Evolutionary conservation across 64 coral and sea anemone genomes (phyloP), one percentile per base, ranked within the genome.

Genomic region (Montipora foliosa): DNA sequence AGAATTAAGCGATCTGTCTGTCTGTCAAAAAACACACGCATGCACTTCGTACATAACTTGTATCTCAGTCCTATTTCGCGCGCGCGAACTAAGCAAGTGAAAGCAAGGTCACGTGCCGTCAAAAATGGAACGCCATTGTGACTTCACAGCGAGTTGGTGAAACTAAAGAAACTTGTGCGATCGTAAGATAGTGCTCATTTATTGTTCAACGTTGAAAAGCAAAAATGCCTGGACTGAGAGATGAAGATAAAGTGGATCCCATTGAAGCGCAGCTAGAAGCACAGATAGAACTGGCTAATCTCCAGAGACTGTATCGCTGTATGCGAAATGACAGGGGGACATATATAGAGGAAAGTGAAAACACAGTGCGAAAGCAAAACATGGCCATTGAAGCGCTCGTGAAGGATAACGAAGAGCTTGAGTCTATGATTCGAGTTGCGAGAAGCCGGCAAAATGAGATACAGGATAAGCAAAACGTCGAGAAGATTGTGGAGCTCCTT

Each of bases 321-420:
- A 87, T 99, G 98, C 75, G 85, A 61, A 99, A 94, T 75, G 98
- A 96, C 74, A 99, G 89, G 55, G 96, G 89, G 79, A 89, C 74
- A 21, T 99, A 99, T 86, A 95, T 89, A 25, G 92, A 91, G 57
- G 95, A 99, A 81, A 92, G 92, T 58, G 86, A 99, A 86, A 99
- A 96, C 60, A 91, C 96, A 46, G 10, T 99, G 14, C 92, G 98
- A 4, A 92, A 93, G 12, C 98, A 99, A 16, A 94, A 93, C 50
- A 76, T 76, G 47, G 49, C 92, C 8, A 99, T 99, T 46, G 92
- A 96, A 49, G 89, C 92, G 21, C 76, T 99, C 17, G 6, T 87
- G 2, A 66, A 81, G 85, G 98, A 99, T 11, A 89, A 95, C 9
- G 68, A 72, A 62, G 95, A 96, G 11, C 24, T 99, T 12, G 50